Conservation (phyloP, 2,888 invertebrate species). For the Melanchra persicariae region DNA sequence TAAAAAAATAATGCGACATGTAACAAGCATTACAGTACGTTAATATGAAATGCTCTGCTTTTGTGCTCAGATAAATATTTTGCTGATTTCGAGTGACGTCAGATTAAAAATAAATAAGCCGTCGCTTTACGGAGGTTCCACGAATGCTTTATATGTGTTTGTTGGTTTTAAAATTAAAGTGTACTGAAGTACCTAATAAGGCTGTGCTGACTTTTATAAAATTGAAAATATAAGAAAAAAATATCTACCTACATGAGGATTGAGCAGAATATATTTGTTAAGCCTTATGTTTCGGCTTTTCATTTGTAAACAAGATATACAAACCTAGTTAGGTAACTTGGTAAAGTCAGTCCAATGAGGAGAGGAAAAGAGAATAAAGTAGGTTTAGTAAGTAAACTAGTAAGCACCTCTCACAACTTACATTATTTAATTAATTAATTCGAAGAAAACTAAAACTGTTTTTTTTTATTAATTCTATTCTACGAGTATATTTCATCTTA, state of each 20-base stretch:
- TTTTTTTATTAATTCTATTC: not conserved
- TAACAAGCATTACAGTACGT: slow-evolving; percentile 50
- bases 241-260: not conserved
- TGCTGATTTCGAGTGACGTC: slow-evolving; percentile 33
- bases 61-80: slow-evolving; percentile 52
- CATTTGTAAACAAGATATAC: no score
- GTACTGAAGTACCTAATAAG: not conserved
- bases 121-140: not conserved
- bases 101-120: slow-evolving; percentile 40
- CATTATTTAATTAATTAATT: not conserved
- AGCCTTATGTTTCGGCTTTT: no score
- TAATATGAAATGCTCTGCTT: slow-evolving; percentile 50
- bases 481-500: not conserved
- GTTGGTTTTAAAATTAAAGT: slow-evolving; percentile 27
- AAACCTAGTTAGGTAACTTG: no score
- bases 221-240: not conserved
- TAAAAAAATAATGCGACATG: slow-evolving; percentile 62
- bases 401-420: not conserved
- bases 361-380: no score
- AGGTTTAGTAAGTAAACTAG: not conserved
- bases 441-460: not conserved
- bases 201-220: not conserved
- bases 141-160: slow-evolving; percentile 1
- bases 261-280: not conserved
- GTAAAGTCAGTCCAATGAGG: no score